These are phyloP conservation scores for Drosophila mojavensis DNA, from an alignment of 1,140 invertebrate genomes.

Conservation along the genomic window DNA sequence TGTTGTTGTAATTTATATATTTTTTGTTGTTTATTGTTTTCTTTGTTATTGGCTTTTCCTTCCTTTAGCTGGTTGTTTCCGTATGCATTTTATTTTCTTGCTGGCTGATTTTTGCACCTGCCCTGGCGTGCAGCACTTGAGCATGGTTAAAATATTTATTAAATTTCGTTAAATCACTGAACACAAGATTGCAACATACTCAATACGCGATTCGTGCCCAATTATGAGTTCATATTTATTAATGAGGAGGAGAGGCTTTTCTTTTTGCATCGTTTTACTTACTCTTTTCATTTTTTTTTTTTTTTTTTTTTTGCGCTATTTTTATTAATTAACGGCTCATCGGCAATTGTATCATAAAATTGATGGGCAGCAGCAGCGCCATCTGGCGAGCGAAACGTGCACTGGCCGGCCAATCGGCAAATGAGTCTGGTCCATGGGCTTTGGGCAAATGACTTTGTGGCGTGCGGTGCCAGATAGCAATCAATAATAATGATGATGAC, in stretches of 20 bases:
- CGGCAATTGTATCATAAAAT: constrained; percentile 45
- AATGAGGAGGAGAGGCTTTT: constrained; percentile 52
- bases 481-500: constrained; percentile 26
- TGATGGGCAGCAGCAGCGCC: constrained; percentile 39
- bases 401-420: not conserved
- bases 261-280: constrained; percentile 21
- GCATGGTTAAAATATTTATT: constrained; percentile 54
- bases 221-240: constrained; percentile 80
- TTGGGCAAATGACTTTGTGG: constrained; percentile 65
- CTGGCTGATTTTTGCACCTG: constrained; percentile 52
- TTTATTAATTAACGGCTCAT: constrained; percentile 56
- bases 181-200: constrained; percentile 19
- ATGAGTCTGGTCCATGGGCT: constrained; percentile 16
- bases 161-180: constrained; percentile 52
- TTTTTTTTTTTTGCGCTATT: constrained; percentile 44
- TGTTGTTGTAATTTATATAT: constrained; percentile 3
- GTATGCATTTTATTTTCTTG: constrained; percentile 64
- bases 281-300: constrained; percentile 4
- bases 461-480: constrained; percentile 44
- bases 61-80: constrained; percentile 60
- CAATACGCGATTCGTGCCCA: constrained; percentile 48
- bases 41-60: constrained; percentile 42
- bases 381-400: constrained; percentile 54
- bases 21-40: constrained; percentile 31
- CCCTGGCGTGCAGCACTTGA: constrained; percentile 56